Base-by-base conservation (phyloP, 2,888 invertebrate species). In the Xestia c-nigrum region DNA sequence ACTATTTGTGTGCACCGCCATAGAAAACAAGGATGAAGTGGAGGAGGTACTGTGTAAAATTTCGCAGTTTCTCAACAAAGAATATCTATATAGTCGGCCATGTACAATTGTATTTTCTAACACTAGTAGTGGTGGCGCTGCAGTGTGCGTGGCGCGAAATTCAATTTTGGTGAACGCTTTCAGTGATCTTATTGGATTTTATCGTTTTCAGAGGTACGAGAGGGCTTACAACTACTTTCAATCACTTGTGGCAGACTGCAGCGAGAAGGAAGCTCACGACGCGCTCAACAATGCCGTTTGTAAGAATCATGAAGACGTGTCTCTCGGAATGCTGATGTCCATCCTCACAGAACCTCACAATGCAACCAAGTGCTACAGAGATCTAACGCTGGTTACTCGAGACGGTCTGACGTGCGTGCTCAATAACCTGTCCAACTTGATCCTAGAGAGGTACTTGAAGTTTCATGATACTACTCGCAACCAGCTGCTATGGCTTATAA, bases 261-360 rank as follows among this genome's bases (percentile, higher is more conserved):
- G 98, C 89, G 99, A 99, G 92, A 98, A 99, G 92, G 99, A 99
- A 96, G 98, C 98, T 90, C 99, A 99, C 93, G 99, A 99, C 94
- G 98, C 98, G 50, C 97, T 99, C 71, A 99, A 98, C 92, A 98
- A 98, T 94, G 98, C 99, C 83, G 98, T 99, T 85, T 98, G 98
- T 92, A 99, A 99, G 94, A 98, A 98, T 91, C 99, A 99, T 96
- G 99, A 99, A 94, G 99, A 99, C 91, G 98, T 99, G 80, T 99
- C 98, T 74, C 96, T 99, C 86, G 99, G 99, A 72, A 97, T 99
- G 93, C 96, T 99, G 79, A 98, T 98, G 94, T 98, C 98, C 77
- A 99, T 99, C 90, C 97, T 99, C 84, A 98, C 98, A 40, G 99
- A 99, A 93, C 98, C 98, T 76, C 97, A 97, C 84, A 98, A 98